Evolutionary conservation across 23 tunicate genomes (phyloP).

Genomic region (Ascidia mentula): DNA sequence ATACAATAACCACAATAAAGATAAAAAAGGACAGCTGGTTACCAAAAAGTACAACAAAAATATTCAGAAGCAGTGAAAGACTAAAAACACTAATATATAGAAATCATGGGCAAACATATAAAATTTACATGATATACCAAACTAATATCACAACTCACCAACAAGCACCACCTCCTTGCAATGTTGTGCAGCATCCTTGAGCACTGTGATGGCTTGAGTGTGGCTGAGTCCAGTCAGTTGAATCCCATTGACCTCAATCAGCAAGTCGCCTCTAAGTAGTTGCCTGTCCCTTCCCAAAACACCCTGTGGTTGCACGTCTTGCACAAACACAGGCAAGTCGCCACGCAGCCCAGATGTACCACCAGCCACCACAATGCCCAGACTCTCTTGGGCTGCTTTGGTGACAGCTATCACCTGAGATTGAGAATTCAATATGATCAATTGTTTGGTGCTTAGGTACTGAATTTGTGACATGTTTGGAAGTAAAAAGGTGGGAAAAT

Average conservation of each 20-base stretch:
- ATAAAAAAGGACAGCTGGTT: too few species aligned
- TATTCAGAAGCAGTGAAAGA: too few species aligned
- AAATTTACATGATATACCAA: too few species aligned
- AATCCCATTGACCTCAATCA: constrained; percentile 61
- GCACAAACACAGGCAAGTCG: constrained; percentile 83
- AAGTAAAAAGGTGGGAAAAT: too few species aligned
- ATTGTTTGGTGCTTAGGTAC: too few species aligned
- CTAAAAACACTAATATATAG: too few species aligned
- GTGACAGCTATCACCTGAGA: constrained; percentile 51
- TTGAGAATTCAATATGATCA: background rate
- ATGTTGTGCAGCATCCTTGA: constrained; percentile 77
- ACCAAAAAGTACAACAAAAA: too few species aligned
- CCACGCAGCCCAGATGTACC: constrained; percentile 60
- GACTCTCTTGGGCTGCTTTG: constrained; percentile 60
- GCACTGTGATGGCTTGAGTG: constrained; percentile 51
- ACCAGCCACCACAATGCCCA: constrained; percentile 90
- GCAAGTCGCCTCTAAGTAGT: constrained; percentile 72
- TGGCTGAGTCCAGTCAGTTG: constrained; percentile 59
- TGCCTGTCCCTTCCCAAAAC: constrained; percentile 72
- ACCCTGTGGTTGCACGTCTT: constrained; percentile 64
- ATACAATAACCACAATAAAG: too few species aligned
- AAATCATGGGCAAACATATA: too few species aligned
- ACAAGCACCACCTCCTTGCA: constrained; percentile 38
- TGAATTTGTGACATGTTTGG: too few species aligned
- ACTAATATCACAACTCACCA: too few species aligned